Evolutionary conservation across 2,888 invertebrate species (phyloP).

Genomic region (Pseudococcus longispinus): DNA sequence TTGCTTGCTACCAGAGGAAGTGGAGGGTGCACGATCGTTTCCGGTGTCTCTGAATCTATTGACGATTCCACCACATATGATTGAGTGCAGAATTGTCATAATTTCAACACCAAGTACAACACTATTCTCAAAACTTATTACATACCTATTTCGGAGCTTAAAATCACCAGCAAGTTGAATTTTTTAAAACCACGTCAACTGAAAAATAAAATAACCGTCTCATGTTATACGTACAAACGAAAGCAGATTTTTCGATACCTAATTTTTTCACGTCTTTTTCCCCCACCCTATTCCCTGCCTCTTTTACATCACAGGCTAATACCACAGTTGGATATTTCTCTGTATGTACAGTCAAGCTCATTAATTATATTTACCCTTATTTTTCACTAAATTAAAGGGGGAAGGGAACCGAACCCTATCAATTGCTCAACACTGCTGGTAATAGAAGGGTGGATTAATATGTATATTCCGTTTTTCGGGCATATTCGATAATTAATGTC

Average conservation of each 20-base stretch:
- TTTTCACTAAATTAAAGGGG: not conserved
- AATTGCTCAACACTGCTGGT: constrained; percentile 22
- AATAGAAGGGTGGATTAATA: constrained; percentile 5
- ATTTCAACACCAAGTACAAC: no score
- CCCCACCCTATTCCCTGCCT: not conserved
- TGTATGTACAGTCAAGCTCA: not conserved
- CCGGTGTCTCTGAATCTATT: no score
- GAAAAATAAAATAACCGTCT: not conserved
- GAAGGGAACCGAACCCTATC: not conserved
- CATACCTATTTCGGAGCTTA: no score
- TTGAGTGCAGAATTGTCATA: no score
- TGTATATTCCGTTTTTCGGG: constrained; percentile 6
- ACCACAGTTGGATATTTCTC: constrained; percentile 1
- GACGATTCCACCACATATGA: no score
- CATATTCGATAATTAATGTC: not conserved
- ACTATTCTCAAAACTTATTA: no score
- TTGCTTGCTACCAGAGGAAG: no score
- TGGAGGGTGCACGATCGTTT: no score
- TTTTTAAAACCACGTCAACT: not conserved
- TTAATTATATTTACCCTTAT: constrained; percentile 17
- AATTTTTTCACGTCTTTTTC: not conserved
- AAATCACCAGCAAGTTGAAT: not conserved
- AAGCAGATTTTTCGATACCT: not conserved
- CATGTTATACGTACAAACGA: not conserved
- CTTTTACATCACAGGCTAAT: not conserved